Conservation (phyloP, 2,888 invertebrate species). For the Xestia xanthographa region DNA sequence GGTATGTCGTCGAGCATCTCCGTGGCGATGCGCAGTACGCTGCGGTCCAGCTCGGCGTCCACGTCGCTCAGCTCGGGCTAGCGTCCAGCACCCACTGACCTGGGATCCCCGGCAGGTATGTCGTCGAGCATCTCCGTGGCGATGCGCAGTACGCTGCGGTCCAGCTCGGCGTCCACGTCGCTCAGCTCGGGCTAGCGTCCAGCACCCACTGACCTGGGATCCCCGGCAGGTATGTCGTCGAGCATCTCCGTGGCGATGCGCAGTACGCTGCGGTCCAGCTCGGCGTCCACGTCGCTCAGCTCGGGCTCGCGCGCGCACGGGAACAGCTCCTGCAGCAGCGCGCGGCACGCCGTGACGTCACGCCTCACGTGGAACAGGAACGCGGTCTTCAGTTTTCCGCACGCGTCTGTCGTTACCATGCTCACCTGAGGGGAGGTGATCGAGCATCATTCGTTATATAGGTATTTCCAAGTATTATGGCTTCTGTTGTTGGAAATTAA, state of each 20-base stretch:
- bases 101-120: too few relatives aligned
- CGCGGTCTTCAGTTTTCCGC: slow-evolving; percentile 92
- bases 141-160: too few relatives aligned
- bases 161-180: too few relatives aligned
- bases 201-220: slow-evolving; percentile 90
- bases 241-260: slow-evolving; percentile 94
- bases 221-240: slow-evolving; percentile 96
- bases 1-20: too few relatives aligned
- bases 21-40: too few relatives aligned
- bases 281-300: slow-evolving; percentile 76
- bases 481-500: background rate
- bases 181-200: too few relatives aligned
- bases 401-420: slow-evolving; percentile 79
- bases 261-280: slow-evolving; percentile 82
- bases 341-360: slow-evolving; percentile 72
- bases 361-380: slow-evolving; percentile 94
- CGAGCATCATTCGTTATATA: background rate
- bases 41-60: too few relatives aligned
- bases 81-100: too few relatives aligned
- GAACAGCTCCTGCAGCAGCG: slow-evolving; percentile 76
- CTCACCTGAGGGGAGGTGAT: slow-evolving; percentile 76
- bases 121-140: too few relatives aligned
- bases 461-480: background rate
- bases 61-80: too few relatives aligned
- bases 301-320: slow-evolving; percentile 80